Evolutionary conservation across 2,888 invertebrate genomes (phyloP), one percentile per base, ranked within the genome.

Genomic region (Sarcophaga carnaria): DNA sequence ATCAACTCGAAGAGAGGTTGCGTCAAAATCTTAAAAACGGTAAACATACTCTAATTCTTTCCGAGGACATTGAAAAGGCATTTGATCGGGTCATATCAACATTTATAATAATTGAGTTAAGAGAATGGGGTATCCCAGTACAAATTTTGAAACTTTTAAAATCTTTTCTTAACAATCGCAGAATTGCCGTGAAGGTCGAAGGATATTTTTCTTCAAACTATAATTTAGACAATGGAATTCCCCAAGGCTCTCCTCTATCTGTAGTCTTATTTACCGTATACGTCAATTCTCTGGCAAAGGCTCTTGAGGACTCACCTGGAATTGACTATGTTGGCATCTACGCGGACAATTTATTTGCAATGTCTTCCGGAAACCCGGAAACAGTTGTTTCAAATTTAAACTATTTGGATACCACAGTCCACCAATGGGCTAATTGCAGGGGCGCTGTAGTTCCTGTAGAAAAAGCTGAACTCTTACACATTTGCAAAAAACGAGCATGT

Each of bases 131-230:
- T 22, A 62, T 70, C 22, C 75, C 62, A 14, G 45, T 14, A 20
- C 14, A 20, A 20, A 22, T 75, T 1, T n/a, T 81, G 1, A 62
- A 60, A n/a, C 22, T 45, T 4, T 47, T 81, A n/a, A 27, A 12
- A 20, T 80, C 80, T n/a, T 83, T 79, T 27, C 63, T 62, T 3
- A 47, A 79, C 4, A 49, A 71, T n/a, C 79, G 64, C 10, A 22
- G 62, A 14, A 74, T 80, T 17, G 22, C 71, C 11, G 70, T 79
- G 1, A 63, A 74, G 64, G 37, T 80, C 4, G 75, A 79, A 12
- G 84, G 75, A 14, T 37, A 14, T 37, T 25, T 64, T 14, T 64
- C 25, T 25, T 25, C 25, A 25, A 20, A 20, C 3, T 47, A 49
- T 3, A 11, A 20, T 17, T 47, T 11, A 20, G 49, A 69, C 12